phyloP scores from a whole-genome alignment of 2,888 invertebrate species.

The Alloscopus bannaensis region DNA sequence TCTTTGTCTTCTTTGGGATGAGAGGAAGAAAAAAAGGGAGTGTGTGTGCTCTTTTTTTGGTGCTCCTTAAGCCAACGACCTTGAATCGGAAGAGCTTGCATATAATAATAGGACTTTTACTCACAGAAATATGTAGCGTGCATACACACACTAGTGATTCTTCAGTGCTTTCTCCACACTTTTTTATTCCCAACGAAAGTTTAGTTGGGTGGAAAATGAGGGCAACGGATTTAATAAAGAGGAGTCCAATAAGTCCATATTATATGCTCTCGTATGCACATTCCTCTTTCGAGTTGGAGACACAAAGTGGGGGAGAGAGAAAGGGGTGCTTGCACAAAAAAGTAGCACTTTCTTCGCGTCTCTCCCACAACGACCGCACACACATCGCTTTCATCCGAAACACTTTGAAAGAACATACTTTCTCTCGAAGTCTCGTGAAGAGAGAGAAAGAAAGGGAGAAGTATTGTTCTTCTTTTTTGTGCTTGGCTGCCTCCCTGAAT shows the following conservation, averaged over 20 bases:
- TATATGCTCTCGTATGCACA: neutral
- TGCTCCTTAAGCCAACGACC: constrained; percentile 15
- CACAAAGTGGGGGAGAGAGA: too few species aligned
- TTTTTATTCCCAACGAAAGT: constrained; percentile 1
- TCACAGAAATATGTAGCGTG: too few species aligned
- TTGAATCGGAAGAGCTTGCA: constrained; percentile 18
- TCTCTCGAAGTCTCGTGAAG: neutral
- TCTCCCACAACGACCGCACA: neutral
- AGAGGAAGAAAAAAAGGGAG: too few species aligned
- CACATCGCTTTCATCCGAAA: too few species aligned
- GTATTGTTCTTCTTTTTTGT: constrained; percentile 7
- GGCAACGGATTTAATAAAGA: constrained; percentile 44
- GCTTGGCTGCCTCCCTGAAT: constrained; percentile 1
- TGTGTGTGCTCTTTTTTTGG: neutral
- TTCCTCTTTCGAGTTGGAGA: neutral
- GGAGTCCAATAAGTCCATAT: constrained; percentile 23
- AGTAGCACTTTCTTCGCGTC: neutral
- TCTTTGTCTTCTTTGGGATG: constrained; percentile 46
- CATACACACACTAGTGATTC: too few species aligned
- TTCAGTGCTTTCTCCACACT: constrained; percentile 6
- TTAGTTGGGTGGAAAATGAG: constrained; percentile 37
- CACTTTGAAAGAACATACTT: too few species aligned
- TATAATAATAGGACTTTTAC: neutral
- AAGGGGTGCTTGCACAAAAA: constrained; percentile 22
- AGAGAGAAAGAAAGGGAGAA: neutral